These are phyloP conservation scores for Pyxicephalus adspersus DNA, from an alignment of 2,113 vertebrate genomes.

Conservation along the genomic window DNA sequence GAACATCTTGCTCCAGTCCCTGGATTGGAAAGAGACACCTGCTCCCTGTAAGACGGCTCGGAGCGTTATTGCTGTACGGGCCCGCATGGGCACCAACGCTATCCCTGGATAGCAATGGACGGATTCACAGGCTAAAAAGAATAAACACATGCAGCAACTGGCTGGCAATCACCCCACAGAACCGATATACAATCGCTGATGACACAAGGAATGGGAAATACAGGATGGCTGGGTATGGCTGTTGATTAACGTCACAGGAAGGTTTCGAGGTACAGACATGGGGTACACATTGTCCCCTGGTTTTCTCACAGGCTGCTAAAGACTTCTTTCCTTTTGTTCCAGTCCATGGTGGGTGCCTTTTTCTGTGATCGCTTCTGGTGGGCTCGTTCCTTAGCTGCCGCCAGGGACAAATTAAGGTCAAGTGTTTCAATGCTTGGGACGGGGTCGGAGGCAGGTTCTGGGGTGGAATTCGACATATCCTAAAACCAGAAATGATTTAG, in stretches of 20 bases:
- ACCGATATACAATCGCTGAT: background rate
- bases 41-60: background rate
- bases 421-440: constrained; percentile 60
- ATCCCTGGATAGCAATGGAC: background rate
- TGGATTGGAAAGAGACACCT: background rate
- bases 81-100: background rate
- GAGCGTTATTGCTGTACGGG: background rate
- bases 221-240: constrained; percentile 25
- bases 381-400: constrained; percentile 90
- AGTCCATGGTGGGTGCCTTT: constrained; percentile 95
- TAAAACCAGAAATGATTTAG: background rate
- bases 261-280: background rate
- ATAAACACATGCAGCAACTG: background rate
- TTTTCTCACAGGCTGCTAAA: constrained; percentile 90
- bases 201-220: background rate
- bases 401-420: constrained; percentile 85
- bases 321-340: constrained; percentile 98
- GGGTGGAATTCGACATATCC: background rate
- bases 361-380: constrained; percentile 94
- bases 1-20: background rate
- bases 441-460: background rate
- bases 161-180: background rate
- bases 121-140: background rate
- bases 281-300: background rate
- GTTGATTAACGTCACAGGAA: constrained; percentile 56